phyloP scores from a whole-genome alignment of 2,113 vertebrate species.

The Equus quagga region DNA sequence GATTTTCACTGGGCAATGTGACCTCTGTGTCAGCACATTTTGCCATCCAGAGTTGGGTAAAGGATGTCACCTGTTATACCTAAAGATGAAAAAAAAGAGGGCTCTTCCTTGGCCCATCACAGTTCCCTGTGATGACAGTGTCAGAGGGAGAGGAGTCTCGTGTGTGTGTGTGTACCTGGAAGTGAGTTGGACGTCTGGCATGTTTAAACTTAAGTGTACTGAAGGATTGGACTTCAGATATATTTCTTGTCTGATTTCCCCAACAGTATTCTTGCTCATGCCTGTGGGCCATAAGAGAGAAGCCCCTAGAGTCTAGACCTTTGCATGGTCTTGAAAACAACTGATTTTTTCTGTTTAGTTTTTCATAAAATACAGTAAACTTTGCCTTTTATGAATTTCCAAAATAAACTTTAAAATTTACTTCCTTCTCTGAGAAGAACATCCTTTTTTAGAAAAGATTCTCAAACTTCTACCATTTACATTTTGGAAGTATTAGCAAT shows the following conservation, averaged over 20 bases:
- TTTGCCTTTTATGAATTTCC: neutral
- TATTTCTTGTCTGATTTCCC: neutral
- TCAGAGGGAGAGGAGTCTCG: neutral
- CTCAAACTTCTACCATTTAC: neutral
- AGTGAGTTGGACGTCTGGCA: neutral
- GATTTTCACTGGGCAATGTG: neutral
- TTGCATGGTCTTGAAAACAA: neutral
- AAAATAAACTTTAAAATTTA: slow-evolving; percentile 35
- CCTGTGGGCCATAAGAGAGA: neutral
- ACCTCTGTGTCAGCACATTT: neutral
- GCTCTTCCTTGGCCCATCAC: neutral
- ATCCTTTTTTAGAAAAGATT: neutral
- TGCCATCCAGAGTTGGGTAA: neutral
- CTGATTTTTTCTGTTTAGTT: neutral
- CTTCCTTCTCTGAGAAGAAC: neutral
- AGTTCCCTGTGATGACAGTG: neutral
- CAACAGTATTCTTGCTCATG: neutral
- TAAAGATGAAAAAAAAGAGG: neutral
- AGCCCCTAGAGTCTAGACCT: neutral
- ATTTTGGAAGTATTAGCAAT: slow-evolving; percentile 37
- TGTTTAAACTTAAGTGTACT: neutral
- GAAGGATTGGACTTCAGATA: neutral
- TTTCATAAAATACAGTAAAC: neutral
- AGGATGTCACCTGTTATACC: neutral
- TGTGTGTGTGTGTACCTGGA: neutral